Evolutionary conservation across 2,888 invertebrate genomes (phyloP).

Genomic region (Erebia ligea): DNA sequence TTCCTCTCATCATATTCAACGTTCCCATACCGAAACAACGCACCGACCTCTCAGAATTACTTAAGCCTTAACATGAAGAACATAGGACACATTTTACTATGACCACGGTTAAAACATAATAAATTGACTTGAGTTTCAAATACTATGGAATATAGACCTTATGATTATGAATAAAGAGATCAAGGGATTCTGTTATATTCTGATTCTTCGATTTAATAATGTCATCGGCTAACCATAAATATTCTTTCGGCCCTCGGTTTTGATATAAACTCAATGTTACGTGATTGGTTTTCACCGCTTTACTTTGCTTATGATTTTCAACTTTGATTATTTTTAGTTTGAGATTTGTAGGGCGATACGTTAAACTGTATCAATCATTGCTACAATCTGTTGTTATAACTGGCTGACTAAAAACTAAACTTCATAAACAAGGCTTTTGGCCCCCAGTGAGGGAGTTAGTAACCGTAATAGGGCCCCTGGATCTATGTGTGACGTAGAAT

Average conservation of each 20-base stretch:
- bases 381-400: too few species aligned
- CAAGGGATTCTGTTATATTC: not conserved
- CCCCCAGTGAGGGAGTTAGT: too few species aligned
- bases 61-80: constrained; percentile 17
- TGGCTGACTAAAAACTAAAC: too few species aligned
- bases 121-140: not conserved
- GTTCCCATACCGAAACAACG: constrained; percentile 8
- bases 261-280: too few species aligned
- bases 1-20: constrained; percentile 53
- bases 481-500: too few species aligned
- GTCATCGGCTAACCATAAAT: not conserved
- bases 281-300: too few species aligned
- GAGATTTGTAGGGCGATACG: too few species aligned
- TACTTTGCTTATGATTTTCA: too few species aligned
- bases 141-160: not conserved
- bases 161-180: not conserved
- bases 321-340: too few species aligned
- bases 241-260: not conserved
- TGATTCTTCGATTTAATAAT: constrained; percentile 9
- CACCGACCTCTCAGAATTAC: constrained; percentile 19
- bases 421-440: too few species aligned
- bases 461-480: too few species aligned
- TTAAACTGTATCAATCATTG: too few species aligned
- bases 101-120: not conserved
- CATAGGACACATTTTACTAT: not conserved